Conservation (phyloP, 2,888 invertebrate genomes). For the Vanessa cardui region DNA sequence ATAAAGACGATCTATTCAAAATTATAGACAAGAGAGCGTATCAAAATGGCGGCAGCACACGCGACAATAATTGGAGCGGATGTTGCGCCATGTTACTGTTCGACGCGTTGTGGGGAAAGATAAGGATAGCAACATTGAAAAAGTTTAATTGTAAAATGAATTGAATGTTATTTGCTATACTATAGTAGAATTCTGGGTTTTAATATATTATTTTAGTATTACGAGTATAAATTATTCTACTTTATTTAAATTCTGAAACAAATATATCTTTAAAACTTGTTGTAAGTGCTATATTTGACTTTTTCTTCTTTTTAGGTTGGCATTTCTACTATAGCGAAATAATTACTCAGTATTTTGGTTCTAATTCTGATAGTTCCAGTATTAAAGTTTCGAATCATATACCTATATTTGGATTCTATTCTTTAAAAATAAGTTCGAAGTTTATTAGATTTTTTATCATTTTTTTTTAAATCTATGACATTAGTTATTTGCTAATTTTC, state of each 20-base stretch:
- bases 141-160: neutral
- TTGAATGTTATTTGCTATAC: neutral
- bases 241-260: neutral
- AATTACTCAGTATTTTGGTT: neutral
- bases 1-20: conserved; percentile 79
- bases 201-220: no score
- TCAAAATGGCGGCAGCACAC: conserved; percentile 67
- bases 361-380: neutral
- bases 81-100: conserved; percentile 37
- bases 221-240: neutral
- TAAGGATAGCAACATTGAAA: conserved; percentile 12
- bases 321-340: neutral
- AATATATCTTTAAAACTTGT: neutral
- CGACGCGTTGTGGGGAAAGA: conserved; percentile 12
- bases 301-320: neutral
- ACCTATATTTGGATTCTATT: neutral
- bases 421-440: no score
- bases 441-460: neutral
- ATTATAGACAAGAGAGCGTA: conserved; percentile 78
- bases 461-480: neutral
- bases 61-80: conserved; percentile 45
- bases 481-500: neutral
- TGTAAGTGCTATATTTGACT: neutral
- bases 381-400: neutral
- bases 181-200: no score